These are phyloP conservation scores for Falcaria lacertinaria DNA, from an alignment of 2,888 invertebrate species.

Conservation along the genomic window DNA sequence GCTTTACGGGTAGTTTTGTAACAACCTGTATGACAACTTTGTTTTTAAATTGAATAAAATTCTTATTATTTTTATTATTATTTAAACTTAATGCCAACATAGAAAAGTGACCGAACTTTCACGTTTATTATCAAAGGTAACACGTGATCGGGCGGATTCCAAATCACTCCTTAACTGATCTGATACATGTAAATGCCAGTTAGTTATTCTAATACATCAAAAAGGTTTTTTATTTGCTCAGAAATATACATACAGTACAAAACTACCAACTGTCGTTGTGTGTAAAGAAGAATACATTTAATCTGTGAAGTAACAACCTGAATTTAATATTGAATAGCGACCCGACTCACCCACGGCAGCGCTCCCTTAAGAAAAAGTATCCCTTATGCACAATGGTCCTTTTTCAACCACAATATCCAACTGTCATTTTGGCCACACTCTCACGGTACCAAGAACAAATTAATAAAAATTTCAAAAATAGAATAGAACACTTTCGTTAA, in stretches of 20 bases:
- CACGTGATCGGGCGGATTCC: too few relatives aligned
- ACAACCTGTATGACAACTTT: too few relatives aligned
- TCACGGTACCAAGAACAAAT: constrained; percentile 28
- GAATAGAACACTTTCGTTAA: constrained; percentile 7
- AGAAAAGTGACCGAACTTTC: too few relatives aligned
- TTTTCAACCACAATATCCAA: constrained; percentile 44
- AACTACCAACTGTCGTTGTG: background rate
- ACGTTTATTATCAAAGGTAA: too few relatives aligned
- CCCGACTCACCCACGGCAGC: constrained; percentile 59
- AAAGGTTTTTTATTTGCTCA: too few relatives aligned
- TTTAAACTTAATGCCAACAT: too few relatives aligned
- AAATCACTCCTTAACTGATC: too few relatives aligned
- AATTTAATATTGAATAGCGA: constrained; percentile 33
- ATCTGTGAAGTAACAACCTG: constrained; percentile 31
- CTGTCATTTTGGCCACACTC: constrained; percentile 41
- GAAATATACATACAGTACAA: background rate
- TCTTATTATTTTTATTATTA: too few relatives aligned
- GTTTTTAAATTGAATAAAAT: too few relatives aligned
- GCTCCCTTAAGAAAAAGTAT: constrained; percentile 53
- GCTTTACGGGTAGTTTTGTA: too few relatives aligned
- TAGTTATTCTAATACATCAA: too few relatives aligned
- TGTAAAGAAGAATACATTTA: constrained; percentile 15
- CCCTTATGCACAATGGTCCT: constrained; percentile 60
- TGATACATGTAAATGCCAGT: too few relatives aligned
- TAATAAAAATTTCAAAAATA: constrained; percentile 8